A percentile compares a stretch with the other conserved stretches of the same genome.
Evolutionary conservation across 2,113 vertebrate species (phyloP).

Genomic region (Mionectes macconnelli): DNA sequence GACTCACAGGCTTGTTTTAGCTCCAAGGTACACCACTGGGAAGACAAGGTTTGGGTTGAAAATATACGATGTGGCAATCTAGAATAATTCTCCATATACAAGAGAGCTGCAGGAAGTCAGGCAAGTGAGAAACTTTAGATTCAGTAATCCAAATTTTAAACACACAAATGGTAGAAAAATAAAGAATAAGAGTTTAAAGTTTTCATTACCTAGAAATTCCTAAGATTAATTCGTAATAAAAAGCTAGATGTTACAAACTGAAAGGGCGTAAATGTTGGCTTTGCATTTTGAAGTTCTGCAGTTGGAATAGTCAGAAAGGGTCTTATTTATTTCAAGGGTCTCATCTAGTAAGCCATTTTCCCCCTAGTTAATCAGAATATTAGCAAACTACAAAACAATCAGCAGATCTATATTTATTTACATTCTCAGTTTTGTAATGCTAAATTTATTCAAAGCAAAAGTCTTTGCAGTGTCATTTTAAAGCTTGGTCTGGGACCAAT

Average conservation of each 20-base stretch:
- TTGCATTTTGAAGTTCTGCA: background rate
- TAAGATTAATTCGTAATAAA: background rate
- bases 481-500: slow-evolving; percentile 58
- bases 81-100: background rate
- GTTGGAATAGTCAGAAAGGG: background rate
- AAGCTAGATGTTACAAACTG: background rate
- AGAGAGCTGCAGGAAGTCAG: background rate
- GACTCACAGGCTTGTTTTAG: background rate
- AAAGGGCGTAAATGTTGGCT: background rate
- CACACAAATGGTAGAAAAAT: background rate
- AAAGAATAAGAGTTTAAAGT: background rate
- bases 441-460: slow-evolving; percentile 52
- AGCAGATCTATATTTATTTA: background rate
- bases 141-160: background rate
- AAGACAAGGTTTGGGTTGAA: background rate
- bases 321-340: background rate
- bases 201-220: background rate
- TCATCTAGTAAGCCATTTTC: background rate
- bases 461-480: slow-evolving; percentile 49
- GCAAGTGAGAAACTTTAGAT: background rate
- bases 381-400: background rate
- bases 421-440: slow-evolving; percentile 14
- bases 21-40: background rate
- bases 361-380: background rate
- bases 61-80: background rate